Evolutionary conservation across 2,797 vertebrate genomes (phyloP), one percentile per base, ranked within the genome.

Genomic region (Myotis findleyi): DNA sequence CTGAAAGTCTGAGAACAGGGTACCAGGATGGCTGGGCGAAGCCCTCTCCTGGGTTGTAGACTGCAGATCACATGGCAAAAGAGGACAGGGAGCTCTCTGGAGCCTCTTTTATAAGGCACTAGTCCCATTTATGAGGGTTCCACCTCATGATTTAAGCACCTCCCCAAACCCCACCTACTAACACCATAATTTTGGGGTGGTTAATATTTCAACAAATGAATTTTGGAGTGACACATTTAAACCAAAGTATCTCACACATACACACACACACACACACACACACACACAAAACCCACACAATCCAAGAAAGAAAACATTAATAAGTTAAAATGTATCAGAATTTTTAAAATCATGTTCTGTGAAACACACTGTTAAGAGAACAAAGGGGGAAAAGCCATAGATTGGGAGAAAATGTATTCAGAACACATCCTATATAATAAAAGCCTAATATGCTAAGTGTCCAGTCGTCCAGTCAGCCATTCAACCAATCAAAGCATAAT

Each of bases 281-380:
- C 47, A 25, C 8, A 57, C 20, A 62, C 11, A 62, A 47, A 47
- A 47, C 44, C 10, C 44, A 14, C 16, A 59, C 44, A 76, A 38
- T 66, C 44, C 25, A 66, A 77, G 25, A 77, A 77, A 38, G 16
- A 73, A 94, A 84, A 92, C 17, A 83, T 64, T 86, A 47, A 20
- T 14, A 88, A 73, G 51, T 36, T 62, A n/a, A 57, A 80, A 33
- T 64, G n/a, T 55, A 51, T 76, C 47, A 85, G 87, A 85, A 79
- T 59, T 68, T 21, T 68, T 8, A 95, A 66, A 87, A 68, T 12
- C 20, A 27, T 33, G 4, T 25, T 59, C 80, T 51, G 49, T 68
- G 18, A 83, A 68, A 73, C 49, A 77, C 18, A 21, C 18, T 33
- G 27, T 53, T 44, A 82, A 59, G 33, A 84, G 9, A 66, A 62